A percentile compares a stretch with the other conserved stretches of the same genome.
phyloP scores from a whole-genome alignment of 2,888 invertebrate genomes.

The Agrypnus murinus region DNA sequence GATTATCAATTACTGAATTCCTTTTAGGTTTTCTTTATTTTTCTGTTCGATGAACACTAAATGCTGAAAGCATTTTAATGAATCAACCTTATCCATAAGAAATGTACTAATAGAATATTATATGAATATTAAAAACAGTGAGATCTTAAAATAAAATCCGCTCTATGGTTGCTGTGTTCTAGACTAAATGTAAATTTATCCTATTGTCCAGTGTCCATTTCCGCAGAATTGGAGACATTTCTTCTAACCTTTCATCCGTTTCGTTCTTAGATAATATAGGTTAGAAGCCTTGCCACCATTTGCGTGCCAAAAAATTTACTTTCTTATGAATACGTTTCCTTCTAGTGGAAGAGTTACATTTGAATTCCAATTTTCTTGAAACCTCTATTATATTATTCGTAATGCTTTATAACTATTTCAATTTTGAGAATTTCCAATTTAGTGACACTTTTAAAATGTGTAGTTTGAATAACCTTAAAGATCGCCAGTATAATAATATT shows the following conservation, averaged over 20 bases:
- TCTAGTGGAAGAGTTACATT: conserved; percentile 23
- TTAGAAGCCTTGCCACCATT: conserved; percentile 28
- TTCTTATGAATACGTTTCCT: conserved; percentile 30
- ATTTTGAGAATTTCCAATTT: too few relatives aligned
- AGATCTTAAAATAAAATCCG: conserved; percentile 10
- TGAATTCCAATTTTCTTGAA: conserved; percentile 28
- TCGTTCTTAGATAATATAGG: conserved; percentile 46
- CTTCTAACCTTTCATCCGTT: conserved; percentile 52
- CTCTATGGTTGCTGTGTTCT: conserved; percentile 11
- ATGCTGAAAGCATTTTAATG: too few relatives aligned
- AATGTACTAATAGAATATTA: too few relatives aligned
- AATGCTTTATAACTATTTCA: too few relatives aligned
- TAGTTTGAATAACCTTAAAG: too few relatives aligned
- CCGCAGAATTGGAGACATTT: conserved; percentile 57
- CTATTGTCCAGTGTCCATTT: conserved; percentile 59
- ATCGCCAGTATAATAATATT: too few relatives aligned
- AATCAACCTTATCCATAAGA: too few relatives aligned
- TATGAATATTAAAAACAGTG: too few relatives aligned
- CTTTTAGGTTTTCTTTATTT: neutral
- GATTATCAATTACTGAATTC: conserved; percentile 8
- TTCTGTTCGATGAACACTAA: too few relatives aligned
- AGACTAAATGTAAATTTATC: conserved; percentile 57
- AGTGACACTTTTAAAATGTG: too few relatives aligned
- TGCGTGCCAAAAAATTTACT: conserved; percentile 34
- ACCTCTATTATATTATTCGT: neutral